Percentiles rank a stretch among this genome's conserved stretches.
phyloP scores from a whole-genome alignment of 2,888 invertebrate genomes.

The Apodemia mormo region DNA sequence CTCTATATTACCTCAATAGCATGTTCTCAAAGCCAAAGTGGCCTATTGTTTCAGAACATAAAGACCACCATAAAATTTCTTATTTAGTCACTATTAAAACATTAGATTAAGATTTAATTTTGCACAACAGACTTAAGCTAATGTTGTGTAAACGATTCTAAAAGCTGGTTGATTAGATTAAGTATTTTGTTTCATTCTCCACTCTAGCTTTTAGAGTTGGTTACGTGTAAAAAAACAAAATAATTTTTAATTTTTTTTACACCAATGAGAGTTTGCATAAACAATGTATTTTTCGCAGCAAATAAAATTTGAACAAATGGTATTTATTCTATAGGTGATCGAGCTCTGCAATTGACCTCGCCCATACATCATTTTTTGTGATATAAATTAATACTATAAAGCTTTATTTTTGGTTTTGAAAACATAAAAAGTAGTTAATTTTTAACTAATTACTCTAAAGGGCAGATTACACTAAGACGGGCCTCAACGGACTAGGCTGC shows the following conservation, averaged over 20 bases:
- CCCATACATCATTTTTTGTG: too few relatives aligned
- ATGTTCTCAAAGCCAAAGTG: slow-evolving; percentile 54
- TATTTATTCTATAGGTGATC: too few relatives aligned
- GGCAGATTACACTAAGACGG: too few relatives aligned
- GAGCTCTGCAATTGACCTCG: too few relatives aligned
- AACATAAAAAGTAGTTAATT: too few relatives aligned
- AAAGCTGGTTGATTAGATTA: slow-evolving; percentile 65
- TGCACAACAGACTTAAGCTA: slow-evolving; percentile 30
- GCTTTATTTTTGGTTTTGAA: too few relatives aligned
- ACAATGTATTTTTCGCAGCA: too few relatives aligned
- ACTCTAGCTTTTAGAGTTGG: slow-evolving; percentile 13
- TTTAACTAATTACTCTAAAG: too few relatives aligned
- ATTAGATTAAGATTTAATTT: slow-evolving; percentile 37
- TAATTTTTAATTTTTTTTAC: not conserved
- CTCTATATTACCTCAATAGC: slow-evolving; percentile 63
- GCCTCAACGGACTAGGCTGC: too few relatives aligned
- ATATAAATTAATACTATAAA: too few relatives aligned
- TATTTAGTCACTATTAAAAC: slow-evolving; percentile 28
- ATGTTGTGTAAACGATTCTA: slow-evolving; percentile 40
- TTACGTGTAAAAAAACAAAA: not conserved
- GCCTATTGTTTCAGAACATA: slow-evolving; percentile 58
- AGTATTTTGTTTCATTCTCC: slow-evolving; percentile 53
- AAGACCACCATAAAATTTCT: slow-evolving; percentile 37
- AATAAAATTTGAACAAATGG: too few relatives aligned
- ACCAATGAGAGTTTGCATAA: not conserved